Evolutionary conservation across 2,888 invertebrate genomes (phyloP).

Genomic region (Spodoptera picta): DNA sequence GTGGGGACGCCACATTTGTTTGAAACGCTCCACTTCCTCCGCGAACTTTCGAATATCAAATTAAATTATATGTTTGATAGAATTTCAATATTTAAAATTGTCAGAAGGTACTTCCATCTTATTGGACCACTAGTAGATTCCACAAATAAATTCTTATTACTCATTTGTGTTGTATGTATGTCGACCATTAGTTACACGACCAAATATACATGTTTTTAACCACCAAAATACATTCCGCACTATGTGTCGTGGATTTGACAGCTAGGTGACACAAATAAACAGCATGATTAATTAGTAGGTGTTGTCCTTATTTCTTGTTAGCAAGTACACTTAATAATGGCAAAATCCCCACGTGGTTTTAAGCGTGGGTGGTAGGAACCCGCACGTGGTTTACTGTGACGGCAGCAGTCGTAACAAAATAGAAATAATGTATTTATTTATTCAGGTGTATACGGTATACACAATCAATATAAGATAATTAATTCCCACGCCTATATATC

Average conservation of each 20-base stretch:
- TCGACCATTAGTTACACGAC: too few relatives aligned
- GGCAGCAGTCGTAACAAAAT: background rate
- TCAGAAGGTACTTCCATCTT: too few relatives aligned
- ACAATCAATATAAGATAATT: too few relatives aligned
- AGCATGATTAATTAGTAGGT: conserved; percentile 38
- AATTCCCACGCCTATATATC: too few relatives aligned
- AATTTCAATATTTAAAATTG: too few relatives aligned
- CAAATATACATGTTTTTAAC: background rate
- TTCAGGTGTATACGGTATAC: too few relatives aligned
- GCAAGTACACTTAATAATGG: conserved; percentile 17
- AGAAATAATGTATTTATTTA: background rate
- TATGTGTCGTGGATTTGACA: conserved; percentile 5
- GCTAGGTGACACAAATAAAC: conserved; percentile 31
- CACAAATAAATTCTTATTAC: too few relatives aligned
- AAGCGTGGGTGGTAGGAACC: conserved; percentile 12
- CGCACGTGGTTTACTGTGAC: conserved; percentile 2
- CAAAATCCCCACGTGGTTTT: conserved; percentile 36
- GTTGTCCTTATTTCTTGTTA: conserved; percentile 10
- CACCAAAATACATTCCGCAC: background rate
- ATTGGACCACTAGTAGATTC: too few relatives aligned
- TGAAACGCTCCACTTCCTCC: background rate
- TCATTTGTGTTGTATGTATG: too few relatives aligned
- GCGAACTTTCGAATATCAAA: conserved; percentile 5
- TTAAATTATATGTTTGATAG: background rate
- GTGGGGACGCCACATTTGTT: conserved; percentile 32